Evolutionary conservation across 2,797 vertebrate species (phyloP), one percentile per base, ranked within the genome.

Genomic region (Bryconaethiops microstoma): DNA sequence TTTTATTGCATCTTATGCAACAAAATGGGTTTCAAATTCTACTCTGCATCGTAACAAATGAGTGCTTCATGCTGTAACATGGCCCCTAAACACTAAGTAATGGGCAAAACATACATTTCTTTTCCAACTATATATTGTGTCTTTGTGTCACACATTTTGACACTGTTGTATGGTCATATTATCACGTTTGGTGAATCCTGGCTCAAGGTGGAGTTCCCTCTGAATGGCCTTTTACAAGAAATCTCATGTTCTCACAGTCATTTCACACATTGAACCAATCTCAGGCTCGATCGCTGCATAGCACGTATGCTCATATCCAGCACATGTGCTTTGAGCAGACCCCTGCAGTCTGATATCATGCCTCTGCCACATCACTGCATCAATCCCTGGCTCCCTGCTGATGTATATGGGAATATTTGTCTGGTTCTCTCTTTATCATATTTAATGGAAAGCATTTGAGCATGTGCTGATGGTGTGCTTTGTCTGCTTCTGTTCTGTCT

Each of bases 181-280:
- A 55, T 75, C 65, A 52, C 48, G 50, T 40, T 76, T 79, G 77
- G 63, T 75, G 67, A 74, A 79, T 76, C 73, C 60, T 74, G 73
- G 60, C 45, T 82, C 62, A 74, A 55, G 59, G 29, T 62, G 69
- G 67, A 57, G n/a, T 76, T 59, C 82, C 40, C 71, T 21, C 16
- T 70, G 70, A 40, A 25, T 14, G 7, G 54, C 52, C 65, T 78
- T 82, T 64, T 76, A 83, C 76, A 52, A 79, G 62, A 57, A 17
- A 65, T 76, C 65, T 14, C 14, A 39, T 62, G 48, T 76, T 83
- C 39, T 72, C 52, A 65, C 76, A 76, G 77, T 80, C 74, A 80
- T 80, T 83, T 80, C 82, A 83, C 74, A 60, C 77, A 76, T 63
- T 52, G 50, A 68, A n/a, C 73, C 70, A 35, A 52, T 39, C 63